Evolutionary conservation across 2,113 vertebrate species (phyloP), one percentile per base, ranked within the genome.

Genomic region (Catagonus wagneri): DNA sequence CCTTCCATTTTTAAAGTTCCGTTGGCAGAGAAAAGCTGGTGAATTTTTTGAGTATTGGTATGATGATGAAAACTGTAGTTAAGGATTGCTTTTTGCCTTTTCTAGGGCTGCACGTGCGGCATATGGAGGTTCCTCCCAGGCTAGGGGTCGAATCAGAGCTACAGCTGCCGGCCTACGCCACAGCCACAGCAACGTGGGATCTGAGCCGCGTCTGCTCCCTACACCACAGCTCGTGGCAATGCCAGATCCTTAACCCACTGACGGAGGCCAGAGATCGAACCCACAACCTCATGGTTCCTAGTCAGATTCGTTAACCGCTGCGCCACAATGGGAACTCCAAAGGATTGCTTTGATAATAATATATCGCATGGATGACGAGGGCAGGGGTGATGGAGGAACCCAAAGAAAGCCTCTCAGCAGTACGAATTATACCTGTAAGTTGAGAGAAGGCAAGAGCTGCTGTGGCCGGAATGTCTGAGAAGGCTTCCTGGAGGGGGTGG

Each of bases 71-170:
- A 95, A 52, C 2, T 50, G 29, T 71, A 34, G 34, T 78, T 90
- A 89, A 94, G 22, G 27, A 89, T 90, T 65, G 44, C 65, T 94
- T 92, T n/a, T n/a, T n/a, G n/a, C n/a, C n/a, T n/a, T n/a, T n/a
- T n/a, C n/a, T n/a, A n/a, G n/a, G n/a, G n/a, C n/a, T n/a, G n/a
- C n/a, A n/a, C n/a, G n/a, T n/a, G n/a, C n/a, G n/a, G n/a, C n/a
- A n/a, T n/a, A n/a, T n/a, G n/a, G n/a, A n/a, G n/a, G n/a, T n/a
- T n/a, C n/a, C n/a, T n/a, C n/a, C n/a, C n/a, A n/a, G n/a, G n/a
- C n/a, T n/a, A n/a, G n/a, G n/a, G n/a, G n/a, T n/a, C n/a, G n/a
- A n/a, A n/a, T n/a, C n/a, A n/a, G n/a, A n/a, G n/a, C n/a, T n/a
- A n/a, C n/a, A n/a, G n/a, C n/a, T n/a, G n/a, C n/a, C n/a, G n/a